Conservation (phyloP, 2,797 vertebrate genomes). For the Odontamblyopus rebecca region DNA sequence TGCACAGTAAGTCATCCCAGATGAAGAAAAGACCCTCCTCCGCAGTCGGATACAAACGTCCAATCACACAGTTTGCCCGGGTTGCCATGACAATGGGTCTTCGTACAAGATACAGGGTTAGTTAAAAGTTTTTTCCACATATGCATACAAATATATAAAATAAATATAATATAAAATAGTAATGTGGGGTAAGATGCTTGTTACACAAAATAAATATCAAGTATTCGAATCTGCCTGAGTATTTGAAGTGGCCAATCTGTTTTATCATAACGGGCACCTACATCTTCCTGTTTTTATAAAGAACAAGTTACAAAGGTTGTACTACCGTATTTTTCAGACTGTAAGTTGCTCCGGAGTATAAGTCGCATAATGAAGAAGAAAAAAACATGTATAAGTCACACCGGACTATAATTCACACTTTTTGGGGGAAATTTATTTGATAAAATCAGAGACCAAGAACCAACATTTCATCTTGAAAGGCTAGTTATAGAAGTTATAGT, state of each 20-base stretch:
- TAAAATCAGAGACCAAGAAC: no score
- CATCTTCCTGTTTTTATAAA: not conserved
- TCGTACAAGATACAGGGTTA: conserved; percentile 90
- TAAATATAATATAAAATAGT: not conserved
- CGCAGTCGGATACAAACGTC: conserved; percentile 93
- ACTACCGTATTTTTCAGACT: no score
- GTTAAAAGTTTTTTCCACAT: conserved; percentile 20
- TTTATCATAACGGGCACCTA: not conserved
- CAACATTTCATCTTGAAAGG: no score
- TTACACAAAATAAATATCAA: no score
- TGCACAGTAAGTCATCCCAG: conserved; percentile 80
- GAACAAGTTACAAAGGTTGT: not conserved
- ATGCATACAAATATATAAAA: not conserved
- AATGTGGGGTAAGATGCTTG: not conserved
- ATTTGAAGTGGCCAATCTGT: not conserved
- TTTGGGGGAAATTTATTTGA: no score
- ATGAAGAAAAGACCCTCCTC: conserved; percentile 91
- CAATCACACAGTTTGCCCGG: conserved; percentile 91
- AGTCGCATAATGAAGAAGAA: no score
- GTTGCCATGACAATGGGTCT: conserved; percentile 91
- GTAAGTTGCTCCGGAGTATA: no score
- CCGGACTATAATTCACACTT: no score
- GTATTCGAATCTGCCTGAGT: no score
- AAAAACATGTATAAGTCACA: no score
- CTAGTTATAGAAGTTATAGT: no score